Percentiles rank a stretch among this genome's conserved stretches.
Evolutionary conservation across 1,140 invertebrate genomes (phyloP).

Genomic region (Rhopalosiphum padi): DNA sequence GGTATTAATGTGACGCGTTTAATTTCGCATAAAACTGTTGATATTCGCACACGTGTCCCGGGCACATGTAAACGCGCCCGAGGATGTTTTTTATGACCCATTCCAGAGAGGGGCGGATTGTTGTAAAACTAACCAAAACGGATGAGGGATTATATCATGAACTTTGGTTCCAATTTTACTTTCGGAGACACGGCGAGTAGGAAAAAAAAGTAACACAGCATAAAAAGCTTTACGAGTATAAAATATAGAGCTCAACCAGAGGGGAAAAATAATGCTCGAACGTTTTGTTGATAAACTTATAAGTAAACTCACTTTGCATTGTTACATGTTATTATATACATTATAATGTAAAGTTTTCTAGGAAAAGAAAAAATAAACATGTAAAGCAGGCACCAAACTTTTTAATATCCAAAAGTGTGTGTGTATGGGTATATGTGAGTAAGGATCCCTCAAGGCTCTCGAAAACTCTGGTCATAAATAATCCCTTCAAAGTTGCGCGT

Average conservation of each 20-base stretch:
- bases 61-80: background rate
- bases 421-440: slow-evolving; percentile 19
- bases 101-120: background rate
- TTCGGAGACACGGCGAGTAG: background rate
- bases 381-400: slow-evolving; percentile 51
- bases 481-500: slow-evolving; percentile 55
- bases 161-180: slow-evolving; percentile 48
- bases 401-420: slow-evolving; percentile 52
- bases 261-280: slow-evolving; percentile 40
- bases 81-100: slow-evolving; percentile 43
- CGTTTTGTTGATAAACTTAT: slow-evolving; percentile 56
- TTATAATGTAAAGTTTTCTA: slow-evolving; percentile 41
- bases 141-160: slow-evolving; percentile 47
- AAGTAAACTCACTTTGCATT: slow-evolving; percentile 53
- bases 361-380: slow-evolving; percentile 38
- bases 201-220: slow-evolving; percentile 41
- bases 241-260: slow-evolving; percentile 33
- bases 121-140: slow-evolving; percentile 48
- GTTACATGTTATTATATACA: slow-evolving; percentile 42
- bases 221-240: slow-evolving; percentile 52
- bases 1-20: slow-evolving; percentile 7
- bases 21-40: slow-evolving; percentile 50
- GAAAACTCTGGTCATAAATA: slow-evolving; percentile 52
- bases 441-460: slow-evolving; percentile 56
- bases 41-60: slow-evolving; percentile 20